Base-by-base conservation (phyloP, 2,888 invertebrate species). In the Clanis bilineata region DNA sequence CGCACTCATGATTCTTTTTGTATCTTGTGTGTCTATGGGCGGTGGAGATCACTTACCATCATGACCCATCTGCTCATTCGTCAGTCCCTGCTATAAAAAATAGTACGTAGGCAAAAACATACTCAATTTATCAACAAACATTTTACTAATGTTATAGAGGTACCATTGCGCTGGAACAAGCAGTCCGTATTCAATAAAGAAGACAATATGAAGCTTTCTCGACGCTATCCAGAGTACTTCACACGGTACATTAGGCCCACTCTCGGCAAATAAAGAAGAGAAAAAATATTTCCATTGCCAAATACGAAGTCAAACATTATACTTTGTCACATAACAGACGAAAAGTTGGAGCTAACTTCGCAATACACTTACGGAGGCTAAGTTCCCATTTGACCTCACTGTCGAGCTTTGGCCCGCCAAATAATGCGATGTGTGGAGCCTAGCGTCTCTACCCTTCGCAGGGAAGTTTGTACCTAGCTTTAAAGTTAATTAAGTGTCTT, bases 401-500 rank as follows among this genome's bases (percentile, higher is more conserved):
- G 74, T 68, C 72, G 69, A 66, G 64, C 64, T 66, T 71, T 69
- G 69, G 68, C 66, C 68, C 70, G 65, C 73, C 82, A 76, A 83
- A 82, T 82, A 84, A 80, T 70, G 72, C 73, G 66, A 78, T 76
- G 77, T 80, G 76, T 74, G 72, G 70, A 72, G 70, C 67, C 75
- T 73, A 71, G 71, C 73, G 68, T 67, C 69, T 66, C 65, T 65
- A 67, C 58, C 51, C 64, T 66, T 28, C 51, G n/a, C 10, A 18
- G 64, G 70, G 70, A 83, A 85, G 80, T 86, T 86, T 75, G 73
- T 74, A 75, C 79, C 82, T 80, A 83, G 80, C 81, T 84, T 81
- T 84, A 85, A 84, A 87, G 85, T 86, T 87, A 86, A 87, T 87
- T 86, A 86, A 85, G 77, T 81, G 78, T 79, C 76, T 68, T 69